These are phyloP conservation scores for Cyprinodon tularosa DNA, from an alignment of 2,113 vertebrate genomes.

Conservation along the genomic window DNA sequence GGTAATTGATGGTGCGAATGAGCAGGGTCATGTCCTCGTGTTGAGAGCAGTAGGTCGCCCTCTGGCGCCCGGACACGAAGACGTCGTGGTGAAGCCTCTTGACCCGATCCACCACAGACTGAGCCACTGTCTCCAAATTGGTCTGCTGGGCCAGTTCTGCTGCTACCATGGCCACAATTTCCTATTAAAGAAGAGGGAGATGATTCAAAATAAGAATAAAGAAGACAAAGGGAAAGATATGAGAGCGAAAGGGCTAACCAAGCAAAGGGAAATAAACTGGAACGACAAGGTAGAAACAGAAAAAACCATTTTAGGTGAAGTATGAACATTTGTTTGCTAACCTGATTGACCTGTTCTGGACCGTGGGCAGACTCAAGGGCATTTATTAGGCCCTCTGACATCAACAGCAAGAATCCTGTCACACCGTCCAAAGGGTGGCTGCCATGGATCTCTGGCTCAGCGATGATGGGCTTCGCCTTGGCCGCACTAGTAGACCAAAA, in stretches of 20 bases:
- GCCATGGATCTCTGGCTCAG: conserved; percentile 93
- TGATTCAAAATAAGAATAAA: neutral
- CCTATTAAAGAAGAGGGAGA: conserved; percentile 74
- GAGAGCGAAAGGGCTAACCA: neutral
- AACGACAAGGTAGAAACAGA: neutral
- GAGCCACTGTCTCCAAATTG: conserved; percentile 88
- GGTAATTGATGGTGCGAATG: conserved; percentile 92
- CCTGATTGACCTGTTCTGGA: conserved; percentile 96
- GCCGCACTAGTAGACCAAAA: conserved; percentile 78
- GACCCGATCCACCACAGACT: conserved; percentile 95
- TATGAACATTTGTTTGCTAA: conserved; percentile 44
- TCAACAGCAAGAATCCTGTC: conserved; percentile 92
- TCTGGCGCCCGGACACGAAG: conserved; percentile 88
- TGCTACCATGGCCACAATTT: conserved; percentile 96
- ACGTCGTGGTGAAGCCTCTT: conserved; percentile 92
- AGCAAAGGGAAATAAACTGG: neutral
- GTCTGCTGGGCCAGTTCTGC: conserved; percentile 94
- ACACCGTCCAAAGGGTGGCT: conserved; percentile 88
- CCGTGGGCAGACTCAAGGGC: conserved; percentile 95
- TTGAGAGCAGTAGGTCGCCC: conserved; percentile 87
- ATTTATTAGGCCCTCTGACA: conserved; percentile 96
- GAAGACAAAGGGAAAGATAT: neutral
- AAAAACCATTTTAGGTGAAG: neutral
- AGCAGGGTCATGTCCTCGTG: conserved; percentile 98
- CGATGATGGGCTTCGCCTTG: conserved; percentile 90